Evolutionary conservation across 2,113 vertebrate genomes (phyloP).

Genomic region (Pyrgilauda ruficollis): DNA sequence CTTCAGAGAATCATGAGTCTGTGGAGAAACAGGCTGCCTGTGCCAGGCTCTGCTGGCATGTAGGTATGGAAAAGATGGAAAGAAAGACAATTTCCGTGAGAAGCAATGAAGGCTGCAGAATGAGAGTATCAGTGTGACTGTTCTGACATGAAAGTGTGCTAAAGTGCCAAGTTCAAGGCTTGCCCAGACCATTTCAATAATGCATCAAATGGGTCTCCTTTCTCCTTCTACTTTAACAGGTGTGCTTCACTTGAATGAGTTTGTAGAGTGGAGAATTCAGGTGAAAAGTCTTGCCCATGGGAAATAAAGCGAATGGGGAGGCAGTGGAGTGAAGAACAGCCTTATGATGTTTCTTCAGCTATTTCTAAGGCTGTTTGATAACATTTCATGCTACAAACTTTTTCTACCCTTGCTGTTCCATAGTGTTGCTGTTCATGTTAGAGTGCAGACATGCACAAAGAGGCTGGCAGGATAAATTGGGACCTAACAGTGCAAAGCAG

Average conservation of each 20-base stretch:
- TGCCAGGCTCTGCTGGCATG: background rate
- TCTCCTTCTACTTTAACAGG: background rate
- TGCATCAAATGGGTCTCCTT: background rate
- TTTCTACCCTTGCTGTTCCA: background rate
- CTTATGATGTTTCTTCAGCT: background rate
- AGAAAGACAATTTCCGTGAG: fast-evolving
- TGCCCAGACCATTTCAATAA: background rate
- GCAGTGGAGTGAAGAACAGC: background rate
- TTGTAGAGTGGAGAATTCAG: background rate
- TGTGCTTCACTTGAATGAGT: background rate
- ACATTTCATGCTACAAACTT: background rate
- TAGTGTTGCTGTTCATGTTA: background rate
- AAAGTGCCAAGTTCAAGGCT: background rate
- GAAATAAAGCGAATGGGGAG: background rate
- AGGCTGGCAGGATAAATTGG: background rate
- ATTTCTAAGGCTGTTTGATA: background rate
- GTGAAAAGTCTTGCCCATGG: background rate
- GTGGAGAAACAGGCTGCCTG: background rate
- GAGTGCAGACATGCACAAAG: background rate
- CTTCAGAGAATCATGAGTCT: background rate
- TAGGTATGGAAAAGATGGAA: background rate
- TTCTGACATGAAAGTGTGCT: background rate
- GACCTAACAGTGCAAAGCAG: background rate
- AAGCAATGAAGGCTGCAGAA: background rate
- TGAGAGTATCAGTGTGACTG: background rate